Percentiles rank a stretch among this genome's conserved stretches.
Conservation (phyloP, 2,888 invertebrate genomes). For the Germaria angustata region DNA sequence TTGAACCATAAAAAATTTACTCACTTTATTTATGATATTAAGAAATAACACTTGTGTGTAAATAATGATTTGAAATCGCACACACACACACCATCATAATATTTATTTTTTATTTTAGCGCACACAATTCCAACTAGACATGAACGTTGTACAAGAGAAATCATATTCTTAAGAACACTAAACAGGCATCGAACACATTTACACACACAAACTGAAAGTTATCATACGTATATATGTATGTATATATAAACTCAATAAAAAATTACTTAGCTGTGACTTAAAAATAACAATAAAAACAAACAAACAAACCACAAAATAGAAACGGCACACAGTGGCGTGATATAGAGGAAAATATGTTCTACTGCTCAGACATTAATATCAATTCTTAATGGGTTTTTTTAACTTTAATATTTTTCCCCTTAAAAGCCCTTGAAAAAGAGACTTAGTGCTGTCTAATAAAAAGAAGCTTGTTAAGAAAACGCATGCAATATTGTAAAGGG, state of each 20-base stretch:
- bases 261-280: constrained; percentile 58
- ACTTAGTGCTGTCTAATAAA: too few relatives aligned
- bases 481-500: too few relatives aligned
- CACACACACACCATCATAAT: not conserved
- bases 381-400: too few relatives aligned
- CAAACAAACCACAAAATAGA: not conserved
- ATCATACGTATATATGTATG: too few relatives aligned
- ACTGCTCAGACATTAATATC: too few relatives aligned
- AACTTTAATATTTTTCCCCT: too few relatives aligned
- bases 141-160: not conserved
- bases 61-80: not conserved
- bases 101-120: not conserved
- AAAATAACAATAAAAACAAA: constrained; percentile 29
- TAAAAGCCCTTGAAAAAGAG: too few relatives aligned
- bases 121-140: not conserved
- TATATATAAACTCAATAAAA: constrained; percentile 46
- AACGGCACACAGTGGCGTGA: not conserved
- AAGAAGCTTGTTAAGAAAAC: too few relatives aligned
- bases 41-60: not conserved
- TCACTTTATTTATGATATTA: constrained; percentile 51
- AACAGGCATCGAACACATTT: constrained; percentile 38
- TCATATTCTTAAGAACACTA: not conserved
- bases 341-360: not conserved
- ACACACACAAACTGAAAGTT: not conserved
- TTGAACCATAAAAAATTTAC: constrained; percentile 62